Conservation (phyloP, 1,140 invertebrate species). For the Capitella teleta region DNA sequence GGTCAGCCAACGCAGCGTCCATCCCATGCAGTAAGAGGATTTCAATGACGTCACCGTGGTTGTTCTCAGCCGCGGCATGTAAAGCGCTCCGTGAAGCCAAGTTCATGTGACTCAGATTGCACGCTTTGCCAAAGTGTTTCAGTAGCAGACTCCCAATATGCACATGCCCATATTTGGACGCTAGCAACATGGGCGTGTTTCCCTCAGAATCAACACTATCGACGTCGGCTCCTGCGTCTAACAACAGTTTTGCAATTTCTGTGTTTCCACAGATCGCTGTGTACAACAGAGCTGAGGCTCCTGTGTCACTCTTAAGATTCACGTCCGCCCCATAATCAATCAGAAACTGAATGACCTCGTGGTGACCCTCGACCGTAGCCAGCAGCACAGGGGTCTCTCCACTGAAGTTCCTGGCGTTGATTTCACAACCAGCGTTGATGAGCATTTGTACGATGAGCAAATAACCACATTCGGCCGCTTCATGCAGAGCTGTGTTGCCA, state of each 20-base stretch:
- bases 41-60: background rate
- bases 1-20: background rate
- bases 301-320: background rate
- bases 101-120: background rate
- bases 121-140: too few relatives aligned
- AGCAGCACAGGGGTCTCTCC: background rate
- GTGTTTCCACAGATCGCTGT: background rate
- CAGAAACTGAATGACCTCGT: background rate
- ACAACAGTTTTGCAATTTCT: background rate
- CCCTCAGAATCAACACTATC: background rate
- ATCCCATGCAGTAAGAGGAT: background rate
- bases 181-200: background rate
- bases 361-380: background rate
- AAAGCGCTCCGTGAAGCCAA: background rate
- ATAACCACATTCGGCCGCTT: background rate
- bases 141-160: too few relatives aligned
- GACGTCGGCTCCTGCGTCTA: background rate
- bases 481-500: background rate
- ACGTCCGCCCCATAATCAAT: background rate
- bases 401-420: background rate
- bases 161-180: background rate
- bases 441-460: background rate
- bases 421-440: background rate
- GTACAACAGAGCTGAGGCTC: background rate
- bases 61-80: background rate